phyloP scores from a whole-genome alignment of 2,888 invertebrate species.

The Melangyna quadrimaculata region DNA sequence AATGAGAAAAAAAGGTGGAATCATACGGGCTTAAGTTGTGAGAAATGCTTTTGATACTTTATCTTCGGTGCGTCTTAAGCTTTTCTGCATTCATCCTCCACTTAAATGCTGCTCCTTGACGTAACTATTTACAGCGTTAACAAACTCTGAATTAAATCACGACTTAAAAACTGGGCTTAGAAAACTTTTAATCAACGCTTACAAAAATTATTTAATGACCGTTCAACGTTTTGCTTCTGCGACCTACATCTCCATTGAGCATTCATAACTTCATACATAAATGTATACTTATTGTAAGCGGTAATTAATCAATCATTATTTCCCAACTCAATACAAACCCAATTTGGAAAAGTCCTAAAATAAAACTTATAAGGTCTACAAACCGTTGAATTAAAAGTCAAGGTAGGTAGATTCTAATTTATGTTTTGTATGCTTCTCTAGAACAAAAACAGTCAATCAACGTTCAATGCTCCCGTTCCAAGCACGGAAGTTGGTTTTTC shows the following conservation, averaged over 20 bases:
- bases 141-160: too few relatives aligned
- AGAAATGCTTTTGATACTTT: too few relatives aligned
- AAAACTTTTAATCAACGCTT: too few relatives aligned
- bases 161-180: too few relatives aligned
- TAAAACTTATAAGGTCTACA: not conserved
- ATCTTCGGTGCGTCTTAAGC: too few relatives aligned
- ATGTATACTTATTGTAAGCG: not conserved
- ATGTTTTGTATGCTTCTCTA: not conserved
- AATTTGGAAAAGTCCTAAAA: not conserved
- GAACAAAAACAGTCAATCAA: not conserved
- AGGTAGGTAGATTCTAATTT: slow-evolving; percentile 6
- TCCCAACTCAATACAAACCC: not conserved
- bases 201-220: not conserved
- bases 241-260: not conserved
- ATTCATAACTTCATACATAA: too few relatives aligned
- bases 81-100: too few relatives aligned
- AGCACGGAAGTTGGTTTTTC: slow-evolving; percentile 46
- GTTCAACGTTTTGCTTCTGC: not conserved
- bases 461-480: slow-evolving; percentile 57
- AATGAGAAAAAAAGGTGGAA: too few relatives aligned
- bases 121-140: too few relatives aligned
- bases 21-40: too few relatives aligned
- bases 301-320: not conserved
- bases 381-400: slow-evolving; percentile 12
- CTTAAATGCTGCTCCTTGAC: too few relatives aligned